Conservation (phyloP, 2,888 invertebrate species). For the Leptopilina drosophilae region DNA sequence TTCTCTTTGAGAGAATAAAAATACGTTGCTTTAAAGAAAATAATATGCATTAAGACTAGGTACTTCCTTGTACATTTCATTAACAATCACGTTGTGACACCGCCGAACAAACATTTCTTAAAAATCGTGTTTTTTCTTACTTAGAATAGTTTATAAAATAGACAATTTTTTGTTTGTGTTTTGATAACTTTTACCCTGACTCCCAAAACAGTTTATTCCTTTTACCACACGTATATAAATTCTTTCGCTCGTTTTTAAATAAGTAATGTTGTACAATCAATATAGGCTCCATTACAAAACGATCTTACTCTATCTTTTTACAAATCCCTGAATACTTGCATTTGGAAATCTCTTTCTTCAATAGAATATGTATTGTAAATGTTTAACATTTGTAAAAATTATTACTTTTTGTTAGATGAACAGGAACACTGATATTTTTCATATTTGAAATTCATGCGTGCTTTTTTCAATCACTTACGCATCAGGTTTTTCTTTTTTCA, state of each 20-base stretch:
- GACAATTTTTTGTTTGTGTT: not conserved
- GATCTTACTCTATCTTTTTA: conserved; percentile 12
- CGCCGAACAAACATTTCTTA: not conserved
- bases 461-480: conserved; percentile 2
- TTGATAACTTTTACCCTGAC: conserved; percentile 2
- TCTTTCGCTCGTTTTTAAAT: not conserved
- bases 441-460: not conserved
- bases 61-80: not conserved
- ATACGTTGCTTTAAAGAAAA: not conserved
- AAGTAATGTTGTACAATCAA: not conserved
- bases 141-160: conserved; percentile 17
- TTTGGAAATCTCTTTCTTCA: not conserved
- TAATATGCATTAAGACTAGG: not conserved
- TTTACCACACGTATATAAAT: not conserved
- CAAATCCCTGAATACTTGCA: conserved; percentile 8
- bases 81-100: not conserved
- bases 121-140: not conserved
- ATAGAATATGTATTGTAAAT: conserved; percentile 3
- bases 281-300: not conserved
- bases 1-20: not conserved
- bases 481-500: not conserved
- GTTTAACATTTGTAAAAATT: conserved; percentile 17
- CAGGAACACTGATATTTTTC: not conserved
- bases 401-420: not conserved
- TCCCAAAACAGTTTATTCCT: conserved; percentile 4